Percentiles rank a stretch among this genome's conserved stretches.
These are phyloP conservation scores for Drosophila ercepeae DNA, from an alignment of 1,140 invertebrate species.

Conservation along the genomic window DNA sequence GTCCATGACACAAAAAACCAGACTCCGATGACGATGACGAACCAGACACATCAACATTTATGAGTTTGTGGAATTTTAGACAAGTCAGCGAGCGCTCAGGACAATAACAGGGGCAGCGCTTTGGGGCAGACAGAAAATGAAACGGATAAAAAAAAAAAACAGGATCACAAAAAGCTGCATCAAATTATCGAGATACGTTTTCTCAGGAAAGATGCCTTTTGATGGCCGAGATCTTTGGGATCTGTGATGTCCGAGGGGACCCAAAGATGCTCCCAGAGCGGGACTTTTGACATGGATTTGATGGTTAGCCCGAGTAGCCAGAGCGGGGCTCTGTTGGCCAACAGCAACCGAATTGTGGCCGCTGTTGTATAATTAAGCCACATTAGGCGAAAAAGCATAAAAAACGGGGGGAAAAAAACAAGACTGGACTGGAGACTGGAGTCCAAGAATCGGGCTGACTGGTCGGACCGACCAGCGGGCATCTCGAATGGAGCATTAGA, in stretches of 20 bases:
- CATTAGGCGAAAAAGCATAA: conserved; percentile 59
- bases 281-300: conserved; percentile 75
- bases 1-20: conserved; percentile 34
- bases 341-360: conserved; percentile 53
- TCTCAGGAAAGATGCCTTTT: conserved; percentile 58
- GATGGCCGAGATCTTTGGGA: not conserved
- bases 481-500: conserved; percentile 67
- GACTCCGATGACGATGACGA: conserved; percentile 63
- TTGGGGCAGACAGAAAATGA: not conserved
- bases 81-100: conserved; percentile 32
- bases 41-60: conserved; percentile 70
- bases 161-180: conserved; percentile 47
- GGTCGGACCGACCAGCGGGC: conserved; percentile 30
- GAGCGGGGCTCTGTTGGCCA: conserved; percentile 17
- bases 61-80: conserved; percentile 75
- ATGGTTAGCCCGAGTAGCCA: conserved; percentile 20
- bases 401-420: not conserved
- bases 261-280: conserved; percentile 47
- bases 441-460: conserved; percentile 2
- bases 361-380: conserved; percentile 71
- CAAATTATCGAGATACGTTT: conserved; percentile 67
- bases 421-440: not conserved
- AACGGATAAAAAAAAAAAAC: conserved; percentile 5
- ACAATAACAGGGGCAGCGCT: conserved; percentile 3
- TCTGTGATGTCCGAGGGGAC: conserved; percentile 15